phyloP scores from a whole-genome alignment of 2,888 invertebrate genomes.

The Liodrosophila aerea region DNA sequence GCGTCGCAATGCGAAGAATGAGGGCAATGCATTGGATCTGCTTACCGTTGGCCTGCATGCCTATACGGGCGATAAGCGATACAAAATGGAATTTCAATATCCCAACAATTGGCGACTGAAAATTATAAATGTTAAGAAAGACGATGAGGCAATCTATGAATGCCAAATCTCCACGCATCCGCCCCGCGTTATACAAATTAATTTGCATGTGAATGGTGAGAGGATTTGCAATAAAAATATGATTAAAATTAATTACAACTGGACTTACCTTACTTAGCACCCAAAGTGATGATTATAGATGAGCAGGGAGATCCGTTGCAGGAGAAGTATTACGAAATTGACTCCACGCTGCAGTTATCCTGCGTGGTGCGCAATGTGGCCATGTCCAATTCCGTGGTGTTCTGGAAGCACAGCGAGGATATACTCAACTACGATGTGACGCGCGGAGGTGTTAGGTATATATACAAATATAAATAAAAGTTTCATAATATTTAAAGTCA shows the following conservation, averaged over 20 bases:
- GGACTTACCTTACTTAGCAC: slow-evolving; percentile 81
- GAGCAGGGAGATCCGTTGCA: slow-evolving; percentile 84
- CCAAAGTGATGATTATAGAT: slow-evolving; percentile 84
- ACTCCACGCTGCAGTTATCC: slow-evolving; percentile 84
- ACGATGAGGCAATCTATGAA: slow-evolving; percentile 84
- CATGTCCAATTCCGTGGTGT: slow-evolving; percentile 84
- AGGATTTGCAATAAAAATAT: neutral
- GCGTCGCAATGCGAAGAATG: slow-evolving; percentile 84
- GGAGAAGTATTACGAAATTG: slow-evolving; percentile 84
- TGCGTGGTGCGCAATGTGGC: slow-evolving; percentile 84
- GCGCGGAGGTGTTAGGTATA: slow-evolving; percentile 84
- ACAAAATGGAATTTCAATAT: slow-evolving; percentile 84
- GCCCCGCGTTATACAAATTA: slow-evolving; percentile 83
- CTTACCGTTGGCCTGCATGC: slow-evolving; percentile 87
- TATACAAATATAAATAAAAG: neutral
- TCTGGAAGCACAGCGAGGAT: slow-evolving; percentile 84
- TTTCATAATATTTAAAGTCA: neutral
- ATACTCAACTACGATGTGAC: slow-evolving; percentile 84
- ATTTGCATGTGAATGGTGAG: slow-evolving; percentile 83
- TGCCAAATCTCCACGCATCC: slow-evolving; percentile 85
- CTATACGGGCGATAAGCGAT: slow-evolving; percentile 87
- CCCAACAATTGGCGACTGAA: slow-evolving; percentile 85
- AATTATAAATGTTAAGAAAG: slow-evolving; percentile 83
- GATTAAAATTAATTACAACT: too few relatives aligned
- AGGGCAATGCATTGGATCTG: slow-evolving; percentile 86